These are phyloP conservation scores for Novumbra hubbsi DNA, from an alignment of 2,797 vertebrate genomes.

Conservation along the genomic window DNA sequence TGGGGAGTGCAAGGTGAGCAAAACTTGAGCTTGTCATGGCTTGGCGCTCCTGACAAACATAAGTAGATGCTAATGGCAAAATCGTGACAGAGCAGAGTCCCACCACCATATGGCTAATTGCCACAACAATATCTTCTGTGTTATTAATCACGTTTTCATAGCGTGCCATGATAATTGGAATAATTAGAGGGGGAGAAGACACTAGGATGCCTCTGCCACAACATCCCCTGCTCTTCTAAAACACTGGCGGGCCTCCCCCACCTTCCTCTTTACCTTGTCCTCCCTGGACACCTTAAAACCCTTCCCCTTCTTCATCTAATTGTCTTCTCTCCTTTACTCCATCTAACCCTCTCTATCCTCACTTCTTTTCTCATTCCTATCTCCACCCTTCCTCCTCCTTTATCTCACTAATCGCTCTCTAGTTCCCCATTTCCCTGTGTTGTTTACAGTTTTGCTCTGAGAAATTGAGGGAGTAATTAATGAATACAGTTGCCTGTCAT, in stretches of 20 bases:
- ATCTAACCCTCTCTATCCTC: background rate
- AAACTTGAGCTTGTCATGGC: conserved; percentile 98
- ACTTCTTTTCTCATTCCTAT: conserved; percentile 15
- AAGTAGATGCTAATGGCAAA: conserved; percentile 99
- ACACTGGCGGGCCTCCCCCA: conserved; percentile 56
- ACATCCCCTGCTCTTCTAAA: conserved; percentile 65
- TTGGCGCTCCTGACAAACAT: conserved; percentile 99
- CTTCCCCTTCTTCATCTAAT: conserved; percentile 11
- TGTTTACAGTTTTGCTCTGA: conserved; percentile 79
- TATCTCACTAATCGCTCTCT: conserved; percentile 57
- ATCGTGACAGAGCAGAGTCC: conserved; percentile 99
- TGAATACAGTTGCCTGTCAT: conserved; percentile 71
- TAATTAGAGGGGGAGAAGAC: conserved; percentile 95
- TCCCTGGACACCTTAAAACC: conserved; percentile 11
- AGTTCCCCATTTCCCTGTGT: conserved; percentile 67
- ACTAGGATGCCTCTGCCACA: conserved; percentile 75
- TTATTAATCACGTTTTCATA: conserved; percentile 99
- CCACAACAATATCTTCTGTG: conserved; percentile 99
- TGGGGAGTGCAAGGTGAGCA: conserved; percentile 97
- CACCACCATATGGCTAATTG: conserved; percentile 99
- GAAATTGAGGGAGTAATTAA: conserved; percentile 84
- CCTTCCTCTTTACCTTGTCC: conserved; percentile 12
- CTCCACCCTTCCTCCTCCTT: conserved; percentile 31
- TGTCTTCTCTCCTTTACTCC: conserved; percentile 13
- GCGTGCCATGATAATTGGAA: conserved; percentile 99